Evolutionary conservation across 1,140 invertebrate genomes (phyloP).

Genomic region (Euglossa dilemma): DNA sequence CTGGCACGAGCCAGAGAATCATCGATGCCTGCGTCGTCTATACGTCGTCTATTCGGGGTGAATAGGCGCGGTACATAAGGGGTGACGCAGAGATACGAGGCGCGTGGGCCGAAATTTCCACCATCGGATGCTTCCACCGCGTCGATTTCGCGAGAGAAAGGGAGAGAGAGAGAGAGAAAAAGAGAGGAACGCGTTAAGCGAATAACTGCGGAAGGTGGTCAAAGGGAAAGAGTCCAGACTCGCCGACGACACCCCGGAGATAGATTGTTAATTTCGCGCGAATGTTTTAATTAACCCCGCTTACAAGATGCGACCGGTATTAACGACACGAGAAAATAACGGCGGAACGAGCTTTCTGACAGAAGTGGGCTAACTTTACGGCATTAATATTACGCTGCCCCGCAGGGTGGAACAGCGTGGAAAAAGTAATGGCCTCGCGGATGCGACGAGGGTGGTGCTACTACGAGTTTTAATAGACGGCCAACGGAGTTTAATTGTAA

Average conservation of each 20-base stretch:
- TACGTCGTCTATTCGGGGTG: neutral
- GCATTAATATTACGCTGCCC: conserved; percentile 45
- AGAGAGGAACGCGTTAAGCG: neutral
- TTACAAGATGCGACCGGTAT: conserved; percentile 28
- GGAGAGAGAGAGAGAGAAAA: neutral
- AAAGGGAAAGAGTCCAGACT: neutral
- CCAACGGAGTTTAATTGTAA: conserved; percentile 18
- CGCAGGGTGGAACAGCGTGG: conserved; percentile 24
- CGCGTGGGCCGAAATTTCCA: too few relatives aligned
- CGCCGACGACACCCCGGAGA: neutral
- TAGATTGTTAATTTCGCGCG: conserved; percentile 36
- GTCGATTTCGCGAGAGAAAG: too few relatives aligned
- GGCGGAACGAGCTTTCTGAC: conserved; percentile 19
- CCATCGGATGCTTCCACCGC: neutral
- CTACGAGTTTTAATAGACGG: conserved; percentile 6
- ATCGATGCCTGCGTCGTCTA: neutral
- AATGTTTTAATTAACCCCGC: conserved; percentile 46
- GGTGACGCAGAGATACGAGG: too few relatives aligned
- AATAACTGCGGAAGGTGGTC: neutral
- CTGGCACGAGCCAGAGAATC: neutral
- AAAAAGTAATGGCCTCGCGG: conserved; percentile 38
- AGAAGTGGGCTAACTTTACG: conserved; percentile 52
- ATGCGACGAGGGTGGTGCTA: neutral
- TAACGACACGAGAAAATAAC: conserved; percentile 40
- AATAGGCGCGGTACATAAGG: too few relatives aligned